Base-by-base conservation (phyloP, 2,888 invertebrate genomes). In the Andrena minutula region DNA sequence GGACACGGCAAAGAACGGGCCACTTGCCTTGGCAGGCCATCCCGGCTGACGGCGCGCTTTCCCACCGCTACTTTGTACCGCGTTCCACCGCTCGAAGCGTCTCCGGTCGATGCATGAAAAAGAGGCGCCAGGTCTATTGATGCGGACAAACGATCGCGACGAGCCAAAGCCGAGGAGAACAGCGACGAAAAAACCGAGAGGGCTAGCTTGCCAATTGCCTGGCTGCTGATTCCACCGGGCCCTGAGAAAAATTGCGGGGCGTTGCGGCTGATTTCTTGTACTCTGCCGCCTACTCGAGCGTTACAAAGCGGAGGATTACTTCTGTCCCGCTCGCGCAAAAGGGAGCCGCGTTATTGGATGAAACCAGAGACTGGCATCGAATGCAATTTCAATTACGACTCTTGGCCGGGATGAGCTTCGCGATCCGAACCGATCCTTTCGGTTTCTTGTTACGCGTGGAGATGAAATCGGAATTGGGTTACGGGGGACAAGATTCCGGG, bases 141-240 rank as follows among this genome's bases (percentile, higher is more conserved):
- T 81, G 77, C 77, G 88, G 88, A 87, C 86, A 86, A 87, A 87
- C 79, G 88, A 78, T 82, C 72, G 75, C 79, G 82, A 81, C 79
- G 65, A 23, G 66, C 65, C 71, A 71, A 78, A 41, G 12, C 49
- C 23, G 28, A 7, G 53, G 49, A 70, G 70, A 75, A 70, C 58
- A 7, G 26, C 51, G 16, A 12, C 26, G 60, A 66, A 41, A 79
- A 70, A 80, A 61, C 69, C 74, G 35, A 74, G 58, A 41, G 56
- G 68, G 47, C 74, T 32, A 49, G 47, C 60, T 53, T 47, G 73
- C 49, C 69, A 47, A 72, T 58, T 72, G 66, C 65, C 53, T 16
- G 56, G 2, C n/a, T 23, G 20, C 68, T 28, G 56, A 77, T 64
- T 69, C 56, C 47, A 4, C 10, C 58, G 10, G 51, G 49, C 8